Conservation (phyloP, 2,797 vertebrate species). For the Sitta carolinensis region DNA sequence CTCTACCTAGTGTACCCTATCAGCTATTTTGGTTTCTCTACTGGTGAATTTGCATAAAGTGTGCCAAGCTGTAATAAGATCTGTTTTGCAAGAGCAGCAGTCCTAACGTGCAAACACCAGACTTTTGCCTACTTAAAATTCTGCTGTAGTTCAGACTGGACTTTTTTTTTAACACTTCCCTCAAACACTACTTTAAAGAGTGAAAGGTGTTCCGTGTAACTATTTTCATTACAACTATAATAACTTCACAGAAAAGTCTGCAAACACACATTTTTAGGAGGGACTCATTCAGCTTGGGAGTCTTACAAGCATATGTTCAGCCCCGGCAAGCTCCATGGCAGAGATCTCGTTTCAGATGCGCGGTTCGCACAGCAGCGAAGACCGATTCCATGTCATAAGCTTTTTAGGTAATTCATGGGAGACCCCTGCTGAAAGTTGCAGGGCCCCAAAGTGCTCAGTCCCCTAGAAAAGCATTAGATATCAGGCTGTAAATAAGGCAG, state of each 20-base stretch:
- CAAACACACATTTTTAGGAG: not conserved
- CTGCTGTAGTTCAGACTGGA: not conserved
- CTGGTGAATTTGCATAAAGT: not conserved
- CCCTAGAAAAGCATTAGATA: accelerated
- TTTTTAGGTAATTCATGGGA: not conserved
- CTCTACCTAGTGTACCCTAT: not conserved
- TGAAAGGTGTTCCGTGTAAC: not conserved
- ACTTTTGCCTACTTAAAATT: not conserved
- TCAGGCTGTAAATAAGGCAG: not conserved
- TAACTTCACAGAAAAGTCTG: not conserved
- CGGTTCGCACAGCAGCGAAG: not conserved
- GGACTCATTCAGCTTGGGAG: not conserved
- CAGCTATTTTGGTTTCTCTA: not conserved
- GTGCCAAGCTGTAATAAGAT: not conserved
- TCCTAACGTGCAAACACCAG: not conserved
- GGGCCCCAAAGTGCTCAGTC: accelerated
- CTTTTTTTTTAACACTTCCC: not conserved
- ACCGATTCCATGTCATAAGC: accelerated
- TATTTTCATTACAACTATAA: not conserved
- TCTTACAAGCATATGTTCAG: not conserved
- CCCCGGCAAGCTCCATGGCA: not conserved
- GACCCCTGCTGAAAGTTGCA: not conserved
- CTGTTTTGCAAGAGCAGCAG: not conserved
- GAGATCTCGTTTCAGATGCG: not conserved
- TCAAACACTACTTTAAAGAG: not conserved